phyloP scores from a whole-genome alignment of 1,140 invertebrate genomes.

The Drosophila sturtevanti region DNA sequence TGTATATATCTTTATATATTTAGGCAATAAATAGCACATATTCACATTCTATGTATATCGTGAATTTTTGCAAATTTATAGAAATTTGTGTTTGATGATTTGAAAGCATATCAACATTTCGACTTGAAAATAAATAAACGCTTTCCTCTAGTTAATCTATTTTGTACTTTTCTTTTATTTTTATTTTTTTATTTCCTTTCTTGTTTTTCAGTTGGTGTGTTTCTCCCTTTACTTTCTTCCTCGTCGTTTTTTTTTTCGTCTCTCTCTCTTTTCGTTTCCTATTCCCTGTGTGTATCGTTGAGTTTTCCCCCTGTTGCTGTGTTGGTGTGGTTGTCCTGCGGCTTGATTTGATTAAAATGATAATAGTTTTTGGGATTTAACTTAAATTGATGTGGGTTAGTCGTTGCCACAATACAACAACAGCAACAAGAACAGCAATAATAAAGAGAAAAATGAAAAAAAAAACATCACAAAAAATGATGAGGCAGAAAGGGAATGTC shows the following conservation, averaged over 20 bases:
- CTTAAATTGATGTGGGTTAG: slow-evolving; percentile 68
- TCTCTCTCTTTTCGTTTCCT: background rate
- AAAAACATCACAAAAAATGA: background rate
- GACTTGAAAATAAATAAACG: background rate
- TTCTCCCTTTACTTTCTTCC: background rate
- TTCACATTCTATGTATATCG: background rate
- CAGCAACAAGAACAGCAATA: background rate
- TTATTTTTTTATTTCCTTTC: slow-evolving; percentile 20
- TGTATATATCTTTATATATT: no score
- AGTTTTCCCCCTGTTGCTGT: slow-evolving; percentile 8
- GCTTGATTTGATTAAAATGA: slow-evolving; percentile 73
- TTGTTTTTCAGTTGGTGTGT: slow-evolving; percentile 8
- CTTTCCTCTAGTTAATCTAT: background rate
- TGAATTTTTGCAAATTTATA: background rate
- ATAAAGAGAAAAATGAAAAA: background rate
- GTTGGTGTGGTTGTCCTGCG: slow-evolving; percentile 26
- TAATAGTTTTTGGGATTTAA: slow-evolving; percentile 75
- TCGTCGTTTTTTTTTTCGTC: background rate
- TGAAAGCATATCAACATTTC: slow-evolving; percentile 2
- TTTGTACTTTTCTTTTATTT: slow-evolving; percentile 23
- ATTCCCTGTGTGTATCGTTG: slow-evolving; percentile 20
- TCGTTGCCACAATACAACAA: slow-evolving; percentile 10
- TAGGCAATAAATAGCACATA: no score
- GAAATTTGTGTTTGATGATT: background rate
- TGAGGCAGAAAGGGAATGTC: background rate